phyloP scores from a whole-genome alignment of 2,113 vertebrate species.

The Triplophysa tibetana region DNA sequence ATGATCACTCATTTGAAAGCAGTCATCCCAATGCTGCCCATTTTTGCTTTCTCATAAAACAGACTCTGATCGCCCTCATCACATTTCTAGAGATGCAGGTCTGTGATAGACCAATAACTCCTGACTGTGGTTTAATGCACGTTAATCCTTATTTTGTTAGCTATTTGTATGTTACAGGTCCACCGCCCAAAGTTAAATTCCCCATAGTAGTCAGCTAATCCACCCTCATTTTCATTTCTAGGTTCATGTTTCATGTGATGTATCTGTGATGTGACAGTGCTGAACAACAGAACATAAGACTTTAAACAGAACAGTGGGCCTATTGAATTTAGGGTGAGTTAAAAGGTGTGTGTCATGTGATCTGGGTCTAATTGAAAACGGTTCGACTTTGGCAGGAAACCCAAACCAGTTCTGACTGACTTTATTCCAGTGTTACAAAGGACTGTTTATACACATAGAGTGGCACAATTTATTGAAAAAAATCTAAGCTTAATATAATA shows the following conservation, averaged over 20 bases:
- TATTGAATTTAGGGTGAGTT: slow-evolving; percentile 7
- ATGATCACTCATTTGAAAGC: no score
- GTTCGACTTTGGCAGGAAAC: slow-evolving; percentile 14
- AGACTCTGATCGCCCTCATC: no score
- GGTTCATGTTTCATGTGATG: slow-evolving; percentile 14
- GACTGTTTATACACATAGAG: background rate
- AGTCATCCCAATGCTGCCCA: no score
- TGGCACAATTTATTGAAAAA: background rate
- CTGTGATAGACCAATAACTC: no score
- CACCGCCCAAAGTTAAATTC: no score
- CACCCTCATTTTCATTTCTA: no score
- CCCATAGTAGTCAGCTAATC: no score
- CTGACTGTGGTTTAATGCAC: no score
- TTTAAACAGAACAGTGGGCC: background rate
- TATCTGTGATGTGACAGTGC: background rate
- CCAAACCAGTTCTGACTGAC: background rate
- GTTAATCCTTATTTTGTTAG: no score
- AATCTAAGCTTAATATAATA: background rate
- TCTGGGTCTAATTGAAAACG: slow-evolving; percentile 33
- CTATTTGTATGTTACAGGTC: no score
- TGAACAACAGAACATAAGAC: background rate
- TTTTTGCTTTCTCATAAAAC: no score
- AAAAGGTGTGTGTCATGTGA: slow-evolving; percentile 27
- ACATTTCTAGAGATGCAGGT: no score
- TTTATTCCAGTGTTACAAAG: background rate